These are phyloP conservation scores for Centropristis striata DNA, from an alignment of 2,113 vertebrate species.

Conservation along the genomic window DNA sequence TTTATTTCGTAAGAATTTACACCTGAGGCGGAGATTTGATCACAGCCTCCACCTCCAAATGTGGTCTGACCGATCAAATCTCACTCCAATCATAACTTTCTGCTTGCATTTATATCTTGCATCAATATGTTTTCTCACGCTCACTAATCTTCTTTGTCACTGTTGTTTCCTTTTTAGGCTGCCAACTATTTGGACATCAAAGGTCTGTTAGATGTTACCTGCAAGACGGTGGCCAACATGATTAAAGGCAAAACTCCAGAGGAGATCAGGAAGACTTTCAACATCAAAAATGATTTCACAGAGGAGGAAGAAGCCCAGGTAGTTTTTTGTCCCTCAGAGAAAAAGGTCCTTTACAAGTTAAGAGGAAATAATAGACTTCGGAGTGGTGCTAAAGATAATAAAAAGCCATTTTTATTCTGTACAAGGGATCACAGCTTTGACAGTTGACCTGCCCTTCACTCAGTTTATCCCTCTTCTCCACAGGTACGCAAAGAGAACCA, in stretches of 20 bases:
- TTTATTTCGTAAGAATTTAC: too few species aligned
- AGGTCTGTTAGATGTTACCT: constrained; percentile 98
- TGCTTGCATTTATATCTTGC: neutral
- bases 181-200: constrained; percentile 99
- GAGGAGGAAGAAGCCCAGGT: constrained; percentile 99
- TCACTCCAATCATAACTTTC: neutral
- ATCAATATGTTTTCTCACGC: neutral
- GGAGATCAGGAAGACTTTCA: constrained; percentile 99
- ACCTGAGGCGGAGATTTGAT: too few species aligned
- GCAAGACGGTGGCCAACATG: constrained; percentile 99
- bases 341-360: neutral
- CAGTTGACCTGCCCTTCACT: neutral
- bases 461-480: constrained; percentile 30
- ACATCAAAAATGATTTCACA: constrained; percentile 99
- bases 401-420: neutral
- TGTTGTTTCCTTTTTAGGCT: constrained; percentile 84
- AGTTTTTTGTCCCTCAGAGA: constrained; percentile 34
- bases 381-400: neutral
- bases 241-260: constrained; percentile 99
- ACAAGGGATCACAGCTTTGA: neutral
- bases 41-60: neutral
- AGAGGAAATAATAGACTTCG: neutral
- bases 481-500: constrained; percentile 99
- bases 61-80: neutral
- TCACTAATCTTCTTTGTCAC: neutral